Percentiles rank a stretch among this genome's conserved stretches.
phyloP scores from a whole-genome alignment of 2,797 vertebrate genomes.

The Lindbergichthys nudifrons region DNA sequence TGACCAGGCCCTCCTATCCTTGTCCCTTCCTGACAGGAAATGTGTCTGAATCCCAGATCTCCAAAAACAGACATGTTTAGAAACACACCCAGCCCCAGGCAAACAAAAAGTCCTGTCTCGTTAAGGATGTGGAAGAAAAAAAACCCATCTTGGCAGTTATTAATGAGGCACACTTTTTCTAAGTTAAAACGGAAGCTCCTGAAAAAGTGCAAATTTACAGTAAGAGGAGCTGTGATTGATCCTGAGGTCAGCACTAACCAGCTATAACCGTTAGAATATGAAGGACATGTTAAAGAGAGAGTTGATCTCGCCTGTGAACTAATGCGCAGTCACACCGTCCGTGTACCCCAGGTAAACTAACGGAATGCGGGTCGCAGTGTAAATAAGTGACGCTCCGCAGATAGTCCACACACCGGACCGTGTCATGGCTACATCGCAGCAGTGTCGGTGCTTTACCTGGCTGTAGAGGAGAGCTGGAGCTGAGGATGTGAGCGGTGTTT shows the following conservation, averaged over 20 bases:
- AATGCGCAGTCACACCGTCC: neutral
- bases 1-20: slow-evolving; percentile 74
- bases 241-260: neutral
- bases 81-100: slow-evolving; percentile 74
- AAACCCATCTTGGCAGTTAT: neutral
- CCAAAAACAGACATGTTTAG: slow-evolving; percentile 77
- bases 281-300: neutral
- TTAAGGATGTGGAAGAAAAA: slow-evolving; percentile 38
- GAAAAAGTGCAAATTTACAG: slow-evolving; percentile 16
- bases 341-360: slow-evolving; percentile 32
- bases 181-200: slow-evolving; percentile 24
- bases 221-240: slow-evolving; percentile 18
- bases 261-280: neutral
- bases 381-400: slow-evolving; percentile 17
- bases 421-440: rapidly evolving
- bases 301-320: neutral
- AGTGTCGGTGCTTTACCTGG: slow-evolving; percentile 39
- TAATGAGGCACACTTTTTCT: slow-evolving; percentile 6
- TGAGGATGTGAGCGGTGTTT: slow-evolving; percentile 30
- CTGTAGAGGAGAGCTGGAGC: slow-evolving; percentile 27
- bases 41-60: slow-evolving; percentile 75
- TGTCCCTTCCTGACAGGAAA: slow-evolving; percentile 85
- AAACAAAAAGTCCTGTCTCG: slow-evolving; percentile 50
- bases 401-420: neutral
- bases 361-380: slow-evolving; percentile 19